These are phyloP conservation scores for Geopemphigus sp. DNA, from an alignment of 1,140 invertebrate genomes.

Conservation along the genomic window DNA sequence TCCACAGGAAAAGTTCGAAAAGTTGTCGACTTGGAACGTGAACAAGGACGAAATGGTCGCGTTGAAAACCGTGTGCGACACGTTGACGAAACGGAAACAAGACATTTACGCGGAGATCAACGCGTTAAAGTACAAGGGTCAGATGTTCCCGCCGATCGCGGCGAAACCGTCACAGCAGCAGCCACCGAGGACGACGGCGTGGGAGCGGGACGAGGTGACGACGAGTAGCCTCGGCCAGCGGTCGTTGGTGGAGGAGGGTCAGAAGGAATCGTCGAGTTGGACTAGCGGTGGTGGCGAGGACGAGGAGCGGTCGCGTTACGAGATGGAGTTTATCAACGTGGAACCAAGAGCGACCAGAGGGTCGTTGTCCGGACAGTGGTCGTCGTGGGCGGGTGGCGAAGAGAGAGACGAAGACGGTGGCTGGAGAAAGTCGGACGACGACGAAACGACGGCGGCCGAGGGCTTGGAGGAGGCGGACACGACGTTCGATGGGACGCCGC, in stretches of 20 bases:
- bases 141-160: conserved; percentile 31
- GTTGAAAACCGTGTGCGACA: neutral
- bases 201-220: neutral
- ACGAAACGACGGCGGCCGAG: too few species aligned
- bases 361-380: too few species aligned
- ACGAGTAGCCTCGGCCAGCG: too few species aligned
- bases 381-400: too few species aligned
- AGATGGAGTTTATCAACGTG: conserved; percentile 27
- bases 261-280: neutral
- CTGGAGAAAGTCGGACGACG: too few species aligned
- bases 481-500: too few species aligned
- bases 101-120: neutral
- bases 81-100: neutral
- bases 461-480: too few species aligned
- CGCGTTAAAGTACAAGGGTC: conserved; percentile 14
- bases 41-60: neutral
- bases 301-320: neutral
- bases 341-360: neutral
- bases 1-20: conserved; percentile 7
- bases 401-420: too few species aligned
- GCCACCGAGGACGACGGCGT: neutral
- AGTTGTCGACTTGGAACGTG: neutral
- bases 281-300: neutral
- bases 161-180: neutral
- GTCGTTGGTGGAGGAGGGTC: neutral